A percentile compares a stretch with the other conserved stretches of the same genome.
These are phyloP conservation scores for Loxodonta africana DNA, from an alignment of 2,113 vertebrate genomes.

Conservation along the genomic window DNA sequence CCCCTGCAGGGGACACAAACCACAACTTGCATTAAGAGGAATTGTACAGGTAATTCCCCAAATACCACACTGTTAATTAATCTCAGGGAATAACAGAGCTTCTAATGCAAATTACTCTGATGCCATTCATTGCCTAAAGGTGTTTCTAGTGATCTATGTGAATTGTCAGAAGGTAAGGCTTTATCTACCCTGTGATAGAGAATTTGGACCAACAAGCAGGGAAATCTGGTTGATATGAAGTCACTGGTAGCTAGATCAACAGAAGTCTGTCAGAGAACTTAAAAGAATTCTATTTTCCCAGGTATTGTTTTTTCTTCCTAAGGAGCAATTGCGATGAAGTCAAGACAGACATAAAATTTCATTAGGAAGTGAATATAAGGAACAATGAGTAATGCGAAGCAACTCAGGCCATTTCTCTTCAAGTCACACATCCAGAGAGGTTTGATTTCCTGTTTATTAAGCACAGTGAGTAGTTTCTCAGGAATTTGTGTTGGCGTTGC, in stretches of 20 bases:
- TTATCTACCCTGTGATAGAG: neutral
- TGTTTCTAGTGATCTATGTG: conserved; percentile 57
- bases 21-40: conserved; percentile 27
- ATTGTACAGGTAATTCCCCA: conserved; percentile 24
- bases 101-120: conserved; percentile 54
- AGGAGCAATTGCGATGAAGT: conserved; percentile 20
- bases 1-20: conserved; percentile 65
- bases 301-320: conserved; percentile 57
- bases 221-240: conserved; percentile 16
- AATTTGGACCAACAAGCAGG: conserved; percentile 21
- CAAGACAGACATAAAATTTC: conserved; percentile 55
- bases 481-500: neutral
- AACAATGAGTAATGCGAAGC: conserved; percentile 20
- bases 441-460: conserved; percentile 23
- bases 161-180: conserved; percentile 26
- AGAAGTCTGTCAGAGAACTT: conserved; percentile 50
- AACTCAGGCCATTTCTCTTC: conserved; percentile 49
- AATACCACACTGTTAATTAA: conserved; percentile 70
- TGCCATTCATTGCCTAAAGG: conserved; percentile 42
- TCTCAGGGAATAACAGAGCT: conserved; percentile 57
- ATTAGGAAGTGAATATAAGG: conserved; percentile 38
- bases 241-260: conserved; percentile 53
- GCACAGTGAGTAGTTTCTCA: neutral
- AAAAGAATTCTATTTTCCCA: conserved; percentile 66
- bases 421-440: conserved; percentile 39